A percentile compares a stretch with the other conserved stretches of the same genome.
These are phyloP conservation scores for Toxotes jaculatrix DNA, from an alignment of 2,113 vertebrate species.

Conservation along the genomic window DNA sequence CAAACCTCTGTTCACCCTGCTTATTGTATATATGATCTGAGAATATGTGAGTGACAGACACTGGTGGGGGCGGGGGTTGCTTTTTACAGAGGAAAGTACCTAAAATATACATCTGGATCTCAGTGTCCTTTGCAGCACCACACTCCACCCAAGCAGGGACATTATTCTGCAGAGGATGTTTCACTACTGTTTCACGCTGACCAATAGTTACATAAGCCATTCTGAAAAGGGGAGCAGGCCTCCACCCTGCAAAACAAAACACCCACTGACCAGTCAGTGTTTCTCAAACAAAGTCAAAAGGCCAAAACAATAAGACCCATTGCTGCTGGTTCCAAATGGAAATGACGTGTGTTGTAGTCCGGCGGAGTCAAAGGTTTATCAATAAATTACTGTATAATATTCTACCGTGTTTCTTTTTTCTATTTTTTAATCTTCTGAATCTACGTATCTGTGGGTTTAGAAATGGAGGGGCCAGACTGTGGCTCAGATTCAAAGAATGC, in stretches of 20 bases:
- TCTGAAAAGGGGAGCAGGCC: constrained; percentile 46
- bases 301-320: constrained; percentile 14
- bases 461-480: background rate
- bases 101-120: constrained; percentile 65
- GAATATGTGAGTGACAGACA: constrained; percentile 25
- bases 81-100: constrained; percentile 77
- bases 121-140: constrained; percentile 43
- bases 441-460: background rate
- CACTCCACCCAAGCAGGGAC: constrained; percentile 62
- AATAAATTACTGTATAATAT: too few relatives aligned
- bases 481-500: background rate
- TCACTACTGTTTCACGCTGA: constrained; percentile 58
- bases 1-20: background rate
- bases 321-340: constrained; percentile 12
- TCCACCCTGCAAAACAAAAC: constrained; percentile 65
- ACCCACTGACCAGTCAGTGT: constrained; percentile 38
- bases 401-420: too few relatives aligned
- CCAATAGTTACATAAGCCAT: constrained; percentile 64
- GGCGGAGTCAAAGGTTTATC: background rate
- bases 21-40: constrained; percentile 5
- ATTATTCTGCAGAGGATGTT: constrained; percentile 66
- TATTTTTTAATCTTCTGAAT: background rate
- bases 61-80: background rate
- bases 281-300: constrained; percentile 9
- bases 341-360: background rate